Base-by-base conservation (phyloP, 2,797 vertebrate species). In the Delichon dasypus region DNA sequence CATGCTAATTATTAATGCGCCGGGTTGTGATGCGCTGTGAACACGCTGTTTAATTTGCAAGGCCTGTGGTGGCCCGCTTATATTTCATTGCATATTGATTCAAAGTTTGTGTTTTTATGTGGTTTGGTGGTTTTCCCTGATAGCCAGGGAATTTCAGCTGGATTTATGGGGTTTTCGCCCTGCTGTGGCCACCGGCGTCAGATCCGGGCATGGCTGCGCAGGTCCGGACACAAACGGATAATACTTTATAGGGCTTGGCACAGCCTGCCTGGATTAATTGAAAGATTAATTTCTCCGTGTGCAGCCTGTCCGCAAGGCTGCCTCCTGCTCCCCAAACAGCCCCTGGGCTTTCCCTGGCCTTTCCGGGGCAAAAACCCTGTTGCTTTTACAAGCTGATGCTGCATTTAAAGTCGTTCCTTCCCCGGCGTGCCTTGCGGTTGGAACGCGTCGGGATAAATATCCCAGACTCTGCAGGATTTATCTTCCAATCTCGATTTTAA, bases 1-100 rank as follows among this genome's bases (percentile, higher is more conserved):
- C 95, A 94, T 93, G 96, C 97, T 97, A 97, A 97, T 98, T 97
- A 96, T 96, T 96, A 97, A 97, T 75, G 93, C 21, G 1, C 91
- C 10, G 13, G 34, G 84, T 88, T 95, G 90, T 67, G 94, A 91
- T 65, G 60, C 3, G 64, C 92, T 83, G 30, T 60, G 54, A 94
- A 95, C 47, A 3, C 17, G 32, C 80, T 90, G 85, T 83, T 96
- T 84, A 91, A 94, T 97, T 96, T 91, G 89, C 94, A 95, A 70
- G 95, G 94, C 92, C 90, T 79, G 78, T 80, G 93, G 93, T 73
- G 77, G 88, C 93, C 95, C 80, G 45, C 95, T 96, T 93, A 19
- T 70, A 47, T 73, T 79, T 80, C 68, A 32, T 71, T 40, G 85
- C 61, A 30, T 76, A 42, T 93, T 62, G 85, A 57, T 73, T 42